Evolutionary conservation across 2,888 invertebrate genomes (phyloP).

Genomic region (Itoplectis maculator): DNA sequence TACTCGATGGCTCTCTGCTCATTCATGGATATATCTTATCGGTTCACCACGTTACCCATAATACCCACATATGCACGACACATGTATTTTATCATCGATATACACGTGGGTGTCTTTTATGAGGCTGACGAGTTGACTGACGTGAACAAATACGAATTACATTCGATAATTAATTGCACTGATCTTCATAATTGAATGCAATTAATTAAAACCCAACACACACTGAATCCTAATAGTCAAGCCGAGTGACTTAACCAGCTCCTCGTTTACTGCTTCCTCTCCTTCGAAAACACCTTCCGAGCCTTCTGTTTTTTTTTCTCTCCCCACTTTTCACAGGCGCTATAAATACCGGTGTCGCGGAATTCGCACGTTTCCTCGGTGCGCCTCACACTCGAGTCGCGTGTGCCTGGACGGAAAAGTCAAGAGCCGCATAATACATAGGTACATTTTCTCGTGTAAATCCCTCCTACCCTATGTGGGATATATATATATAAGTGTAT

Average conservation of each 20-base stretch:
- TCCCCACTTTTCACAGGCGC: too few species aligned
- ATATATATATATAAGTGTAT: neutral
- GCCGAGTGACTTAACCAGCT: too few species aligned
- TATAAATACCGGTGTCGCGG: constrained; percentile 1
- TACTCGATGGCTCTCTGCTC: constrained; percentile 73
- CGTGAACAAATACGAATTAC: neutral
- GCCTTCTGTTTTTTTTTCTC: too few species aligned
- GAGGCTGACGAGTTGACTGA: constrained; percentile 15
- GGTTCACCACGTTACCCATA: constrained; percentile 47
- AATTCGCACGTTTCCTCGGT: neutral
- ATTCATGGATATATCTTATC: constrained; percentile 78
- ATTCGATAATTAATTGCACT: neutral
- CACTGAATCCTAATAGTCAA: too few species aligned
- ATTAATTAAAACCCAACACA: too few species aligned
- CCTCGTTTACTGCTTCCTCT: too few species aligned
- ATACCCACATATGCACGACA: neutral
- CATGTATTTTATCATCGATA: too few species aligned
- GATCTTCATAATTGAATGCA: too few species aligned
- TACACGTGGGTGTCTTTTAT: constrained; percentile 19
- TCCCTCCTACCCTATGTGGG: neutral
- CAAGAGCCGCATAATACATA: neutral
- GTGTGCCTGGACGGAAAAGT: neutral
- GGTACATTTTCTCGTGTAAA: neutral
- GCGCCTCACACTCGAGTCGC: neutral
- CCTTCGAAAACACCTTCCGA: too few species aligned